Evolutionary conservation across 2,797 vertebrate genomes (phyloP).

Genomic region (Crenuchus spilurus): DNA sequence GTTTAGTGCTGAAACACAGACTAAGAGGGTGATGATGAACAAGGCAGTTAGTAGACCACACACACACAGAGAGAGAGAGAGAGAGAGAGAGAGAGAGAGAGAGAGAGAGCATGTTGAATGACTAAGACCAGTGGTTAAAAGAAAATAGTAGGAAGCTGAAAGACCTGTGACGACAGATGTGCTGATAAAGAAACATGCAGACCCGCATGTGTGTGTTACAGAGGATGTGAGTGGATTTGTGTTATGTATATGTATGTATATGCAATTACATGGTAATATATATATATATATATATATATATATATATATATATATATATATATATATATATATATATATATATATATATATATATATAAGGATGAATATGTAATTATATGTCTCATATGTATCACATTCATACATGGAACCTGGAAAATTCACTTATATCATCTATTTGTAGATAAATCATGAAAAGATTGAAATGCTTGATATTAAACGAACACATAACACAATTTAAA

Average conservation of each 20-base stretch:
- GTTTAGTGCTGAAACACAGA: constrained; percentile 5
- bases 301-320: no score
- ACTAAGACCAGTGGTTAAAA: constrained; percentile 37
- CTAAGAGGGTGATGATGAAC: constrained; percentile 39
- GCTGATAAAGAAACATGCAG: constrained; percentile 17
- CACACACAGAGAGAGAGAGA: constrained; percentile 11
- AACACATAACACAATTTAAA: no score
- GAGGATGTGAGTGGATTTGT: constrained; percentile 16
- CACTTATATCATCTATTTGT: no score
- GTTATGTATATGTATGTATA: constrained; percentile 36
- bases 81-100: constrained; percentile 15
- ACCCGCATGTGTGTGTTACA: neutral
- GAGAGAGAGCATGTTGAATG: constrained; percentile 33
- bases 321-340: no score
- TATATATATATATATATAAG: no score
- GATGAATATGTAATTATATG: no score
- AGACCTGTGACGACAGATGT: constrained; percentile 44
- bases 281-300: no score
- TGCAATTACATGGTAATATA: no score
- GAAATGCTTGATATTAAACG: no score
- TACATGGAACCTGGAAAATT: no score
- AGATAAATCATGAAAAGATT: no score
- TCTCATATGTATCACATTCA: no score
- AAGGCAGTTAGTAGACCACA: constrained; percentile 2
- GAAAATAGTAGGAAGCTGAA: constrained; percentile 27